Base-by-base conservation (phyloP, 2,888 invertebrate genomes). In the Drosophila parthenogenetica region DNA sequence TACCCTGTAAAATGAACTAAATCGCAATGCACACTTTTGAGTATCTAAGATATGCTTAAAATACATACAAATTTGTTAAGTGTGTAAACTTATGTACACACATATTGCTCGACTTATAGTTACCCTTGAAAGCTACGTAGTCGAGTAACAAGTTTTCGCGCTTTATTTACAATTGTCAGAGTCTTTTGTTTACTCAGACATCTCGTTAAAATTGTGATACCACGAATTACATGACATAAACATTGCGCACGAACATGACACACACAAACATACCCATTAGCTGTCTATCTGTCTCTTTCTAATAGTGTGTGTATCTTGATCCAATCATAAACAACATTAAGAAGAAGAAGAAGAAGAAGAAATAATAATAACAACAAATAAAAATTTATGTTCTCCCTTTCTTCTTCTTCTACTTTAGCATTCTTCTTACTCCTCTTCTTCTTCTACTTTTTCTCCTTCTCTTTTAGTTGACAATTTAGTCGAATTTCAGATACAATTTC, bases 401-500 rank as follows among this genome's bases (percentile, higher is more conserved):
- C 25, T 29, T 53, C 51, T 11, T 16, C 5, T n/a, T 35, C 2
- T n/a, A 13, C 35, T 7, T 25, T 29, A 29, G 13, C 5, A 1
- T 29, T 8, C 51, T 25, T 14, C 5, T 10, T 3, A 2, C 39
- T 13, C 25, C 7, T 40, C 40, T 3, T 22, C 22, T 22, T n/a
- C 1, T 19, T 19, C 35, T 19, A 3, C n/a, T 19, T 19, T 32
- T 14, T 14, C 10, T 37, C 11, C 2, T 3, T 2, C 19, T 10
- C n/a, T 19, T 54, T 19, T 54, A 5, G 54, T 14, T 43, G 54
- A 54, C 54, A 43, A 54, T 54, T 54, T 54, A 42, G 42, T 57
- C 45, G 17, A 16, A 53, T 37, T 66, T 48, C 53, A n/a, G 16
- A 42, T 51, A 42, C 46, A 14, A 35, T 37, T 25, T 51, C 55